Percentiles rank a stretch among this genome's conserved stretches.
Conservation (phyloP, 2,113 vertebrate species). For the Neolamprologus caudopunctatus region DNA sequence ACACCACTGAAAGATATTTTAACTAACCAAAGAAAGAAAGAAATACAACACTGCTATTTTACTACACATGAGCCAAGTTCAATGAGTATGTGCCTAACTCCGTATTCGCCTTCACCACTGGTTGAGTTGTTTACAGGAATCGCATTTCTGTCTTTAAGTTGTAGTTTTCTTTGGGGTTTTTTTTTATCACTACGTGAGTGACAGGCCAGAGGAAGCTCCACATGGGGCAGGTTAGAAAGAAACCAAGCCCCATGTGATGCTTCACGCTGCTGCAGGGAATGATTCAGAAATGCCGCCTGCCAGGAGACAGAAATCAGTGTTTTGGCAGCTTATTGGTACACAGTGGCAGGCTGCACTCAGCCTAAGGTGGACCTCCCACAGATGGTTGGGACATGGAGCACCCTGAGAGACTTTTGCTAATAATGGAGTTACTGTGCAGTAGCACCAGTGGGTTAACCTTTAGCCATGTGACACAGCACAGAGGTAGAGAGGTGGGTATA, state of each 20-base stretch:
- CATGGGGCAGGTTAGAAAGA: background rate
- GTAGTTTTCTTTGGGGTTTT: background rate
- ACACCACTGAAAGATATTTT: background rate
- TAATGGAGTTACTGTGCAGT: background rate
- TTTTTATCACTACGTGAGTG: background rate
- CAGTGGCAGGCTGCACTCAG: background rate
- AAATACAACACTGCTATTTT: background rate
- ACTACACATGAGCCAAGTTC: background rate
- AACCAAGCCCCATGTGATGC: background rate
- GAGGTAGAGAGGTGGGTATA: background rate
- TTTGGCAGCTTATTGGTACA: background rate
- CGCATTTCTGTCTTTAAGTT: background rate
- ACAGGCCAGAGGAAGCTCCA: background rate
- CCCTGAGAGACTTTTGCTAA: background rate
- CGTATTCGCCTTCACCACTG: background rate
- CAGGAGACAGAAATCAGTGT: background rate
- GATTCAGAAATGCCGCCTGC: background rate
- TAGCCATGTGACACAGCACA: background rate
- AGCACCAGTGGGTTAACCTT: background rate
- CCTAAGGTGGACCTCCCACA: background rate
- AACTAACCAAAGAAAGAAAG: background rate
- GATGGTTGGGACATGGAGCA: background rate
- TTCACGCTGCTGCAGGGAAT: background rate
- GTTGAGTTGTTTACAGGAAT: background rate
- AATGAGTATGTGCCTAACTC: background rate